A percentile compares a stretch with the other conserved stretches of the same genome.
phyloP scores from a whole-genome alignment of 2,888 invertebrate species.

The Latrodectus hesperus region DNA sequence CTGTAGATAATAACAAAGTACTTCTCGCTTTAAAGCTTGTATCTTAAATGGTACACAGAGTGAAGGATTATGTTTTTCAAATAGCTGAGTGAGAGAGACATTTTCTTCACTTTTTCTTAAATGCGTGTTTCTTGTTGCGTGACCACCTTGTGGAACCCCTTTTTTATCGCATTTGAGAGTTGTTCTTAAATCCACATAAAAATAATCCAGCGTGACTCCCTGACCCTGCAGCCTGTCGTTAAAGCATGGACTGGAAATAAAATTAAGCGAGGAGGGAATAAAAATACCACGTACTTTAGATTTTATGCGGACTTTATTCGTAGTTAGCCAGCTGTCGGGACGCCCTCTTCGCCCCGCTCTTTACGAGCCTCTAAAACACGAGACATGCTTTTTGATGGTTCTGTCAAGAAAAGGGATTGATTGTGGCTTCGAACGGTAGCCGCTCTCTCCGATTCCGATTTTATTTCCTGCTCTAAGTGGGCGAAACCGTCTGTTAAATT shows the following conservation, averaged over 20 bases:
- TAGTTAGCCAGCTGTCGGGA: constrained; percentile 47
- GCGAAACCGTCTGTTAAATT: no score
- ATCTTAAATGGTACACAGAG: no score
- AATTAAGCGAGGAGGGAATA: constrained; percentile 62
- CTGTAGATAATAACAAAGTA: no score
- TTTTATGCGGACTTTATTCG: constrained; percentile 52
- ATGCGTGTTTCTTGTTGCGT: not conserved
- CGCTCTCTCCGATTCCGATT: no score
- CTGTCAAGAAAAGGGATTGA: constrained; percentile 33
- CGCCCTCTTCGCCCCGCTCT: constrained; percentile 21
- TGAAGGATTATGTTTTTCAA: no score
- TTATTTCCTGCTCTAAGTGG: no score
- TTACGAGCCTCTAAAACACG: constrained; percentile 64
- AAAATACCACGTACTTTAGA: constrained; percentile 66
- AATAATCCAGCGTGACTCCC: constrained; percentile 48
- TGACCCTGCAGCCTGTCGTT: constrained; percentile 32
- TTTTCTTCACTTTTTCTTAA: no score
- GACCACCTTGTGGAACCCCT: not conserved
- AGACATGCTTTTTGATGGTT: constrained; percentile 63
- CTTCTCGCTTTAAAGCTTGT: no score
- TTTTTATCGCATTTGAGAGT: constrained; percentile 5
- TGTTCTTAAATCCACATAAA: constrained; percentile 68
- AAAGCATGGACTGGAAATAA: constrained; percentile 63
- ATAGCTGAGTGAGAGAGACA: no score
- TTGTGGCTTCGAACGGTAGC: constrained; percentile 6